Evolutionary conservation across 2,888 invertebrate species (phyloP).

Genomic region (Orthonevra nobilis): DNA sequence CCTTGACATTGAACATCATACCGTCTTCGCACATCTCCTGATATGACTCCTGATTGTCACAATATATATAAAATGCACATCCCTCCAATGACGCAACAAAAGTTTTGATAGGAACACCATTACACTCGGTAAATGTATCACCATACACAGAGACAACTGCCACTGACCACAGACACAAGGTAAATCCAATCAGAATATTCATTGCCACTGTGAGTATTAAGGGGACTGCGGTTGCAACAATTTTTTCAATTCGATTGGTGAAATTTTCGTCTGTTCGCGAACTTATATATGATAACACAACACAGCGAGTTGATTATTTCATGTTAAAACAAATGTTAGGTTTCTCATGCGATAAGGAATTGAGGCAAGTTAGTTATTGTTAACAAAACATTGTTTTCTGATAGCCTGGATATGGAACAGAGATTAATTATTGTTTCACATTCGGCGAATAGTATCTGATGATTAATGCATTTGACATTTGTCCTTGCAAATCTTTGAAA

Average conservation of each 20-base stretch:
- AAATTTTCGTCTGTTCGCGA: not conserved
- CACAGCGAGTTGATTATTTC: conserved; percentile 47
- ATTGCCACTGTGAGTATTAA: conserved; percentile 5
- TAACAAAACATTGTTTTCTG: conserved; percentile 17
- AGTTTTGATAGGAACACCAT: conserved; percentile 70
- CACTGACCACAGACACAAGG: not conserved
- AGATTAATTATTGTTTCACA: conserved; percentile 11
- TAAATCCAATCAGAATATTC: conserved; percentile 1
- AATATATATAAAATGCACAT: conserved; percentile 75
- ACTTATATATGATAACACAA: conserved; percentile 22
- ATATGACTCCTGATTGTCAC: conserved; percentile 74
- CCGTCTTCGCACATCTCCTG: conserved; percentile 75
- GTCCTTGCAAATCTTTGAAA: not conserved
- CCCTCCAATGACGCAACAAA: conserved; percentile 72
- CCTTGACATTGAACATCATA: conserved; percentile 74
- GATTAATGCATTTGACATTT: not conserved
- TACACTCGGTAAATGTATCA: conserved; percentile 74
- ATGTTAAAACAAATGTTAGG: conserved; percentile 29
- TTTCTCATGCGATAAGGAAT: conserved; percentile 20
- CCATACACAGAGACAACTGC: conserved; percentile 31
- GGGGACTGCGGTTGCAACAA: no score
- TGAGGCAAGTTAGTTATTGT: conserved; percentile 6
- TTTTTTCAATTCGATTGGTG: not conserved
- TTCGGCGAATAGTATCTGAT: no score
- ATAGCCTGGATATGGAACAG: conserved; percentile 34